Evolutionary conservation across 2,888 invertebrate species (phyloP).

Genomic region (Nomada lathburiana): DNA sequence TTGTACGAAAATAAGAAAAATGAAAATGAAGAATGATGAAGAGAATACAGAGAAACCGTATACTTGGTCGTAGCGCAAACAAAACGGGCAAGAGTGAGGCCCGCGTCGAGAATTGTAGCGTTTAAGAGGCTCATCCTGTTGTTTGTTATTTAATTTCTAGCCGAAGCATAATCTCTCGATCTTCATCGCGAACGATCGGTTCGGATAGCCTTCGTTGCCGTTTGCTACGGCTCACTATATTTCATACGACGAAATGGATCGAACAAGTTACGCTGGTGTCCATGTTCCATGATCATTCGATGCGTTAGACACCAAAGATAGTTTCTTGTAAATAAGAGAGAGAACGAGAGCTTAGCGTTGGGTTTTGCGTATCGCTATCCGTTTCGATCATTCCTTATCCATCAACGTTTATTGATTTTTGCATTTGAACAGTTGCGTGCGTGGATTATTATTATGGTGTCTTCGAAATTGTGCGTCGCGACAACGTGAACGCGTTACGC

Average conservation of each 20-base stretch:
- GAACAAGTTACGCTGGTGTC: neutral
- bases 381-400: slow-evolving; percentile 28
- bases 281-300: neutral
- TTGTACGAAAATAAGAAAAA: neutral
- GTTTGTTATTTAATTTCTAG: slow-evolving; percentile 62
- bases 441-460: neutral
- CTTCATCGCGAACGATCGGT: slow-evolving; percentile 17
- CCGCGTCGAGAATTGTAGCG: slow-evolving; percentile 47
- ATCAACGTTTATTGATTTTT: slow-evolving; percentile 15
- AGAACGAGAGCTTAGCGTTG: neutral
- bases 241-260: neutral
- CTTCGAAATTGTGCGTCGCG: neutral
- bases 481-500: neutral
- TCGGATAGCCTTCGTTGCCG: slow-evolving; percentile 21
- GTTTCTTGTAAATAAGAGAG: too few species aligned
- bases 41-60: slow-evolving; percentile 9
- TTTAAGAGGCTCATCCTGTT: slow-evolving; percentile 57
- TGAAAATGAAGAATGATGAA: neutral
- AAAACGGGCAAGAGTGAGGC: slow-evolving; percentile 16
- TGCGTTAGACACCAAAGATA: too few species aligned
- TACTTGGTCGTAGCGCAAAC: slow-evolving; percentile 69
- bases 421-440: neutral
- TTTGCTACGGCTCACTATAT: slow-evolving; percentile 1
- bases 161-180: slow-evolving; percentile 7
- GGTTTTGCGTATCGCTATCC: slow-evolving; percentile 21